These are phyloP conservation scores for Drosophila saltans DNA, from an alignment of 1,140 invertebrate genomes.

Conservation along the genomic window DNA sequence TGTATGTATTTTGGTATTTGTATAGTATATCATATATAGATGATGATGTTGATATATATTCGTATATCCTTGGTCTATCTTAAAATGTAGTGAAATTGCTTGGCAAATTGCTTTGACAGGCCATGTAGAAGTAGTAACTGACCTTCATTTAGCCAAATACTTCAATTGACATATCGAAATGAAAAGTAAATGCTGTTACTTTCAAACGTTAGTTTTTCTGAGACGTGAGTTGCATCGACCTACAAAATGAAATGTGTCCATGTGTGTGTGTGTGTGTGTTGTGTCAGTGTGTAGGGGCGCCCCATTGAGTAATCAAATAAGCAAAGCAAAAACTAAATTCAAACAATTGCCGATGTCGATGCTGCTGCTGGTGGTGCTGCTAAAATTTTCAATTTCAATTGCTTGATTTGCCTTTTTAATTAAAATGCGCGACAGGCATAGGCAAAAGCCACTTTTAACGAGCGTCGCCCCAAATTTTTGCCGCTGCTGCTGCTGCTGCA, in stretches of 20 bases:
- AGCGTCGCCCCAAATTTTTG: conserved; percentile 69
- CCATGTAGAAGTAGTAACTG: conserved; percentile 13
- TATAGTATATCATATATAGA: neutral
- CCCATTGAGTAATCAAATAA: conserved; percentile 60
- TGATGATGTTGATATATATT: conserved; percentile 21
- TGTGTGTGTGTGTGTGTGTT: neutral
- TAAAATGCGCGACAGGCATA: conserved; percentile 61
- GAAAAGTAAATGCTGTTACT: conserved; percentile 41
- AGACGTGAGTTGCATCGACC: conserved; percentile 72
- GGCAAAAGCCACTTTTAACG: conserved; percentile 46
- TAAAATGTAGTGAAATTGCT: conserved; percentile 46
- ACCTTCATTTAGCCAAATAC: conserved; percentile 48
- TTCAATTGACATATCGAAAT: conserved; percentile 51
- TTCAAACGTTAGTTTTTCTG: conserved; percentile 42
- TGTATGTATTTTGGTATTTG: neutral
- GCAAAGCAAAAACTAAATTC: conserved; percentile 43
- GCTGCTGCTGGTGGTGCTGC: conserved; percentile 30
- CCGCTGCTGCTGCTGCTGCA: conserved; percentile 37
- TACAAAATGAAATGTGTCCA: conserved; percentile 24
- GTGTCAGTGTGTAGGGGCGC: conserved; percentile 17
- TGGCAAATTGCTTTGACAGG: conserved; percentile 71
- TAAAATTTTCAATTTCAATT: conserved; percentile 64
- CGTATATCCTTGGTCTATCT: conserved; percentile 31
- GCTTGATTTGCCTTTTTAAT: conserved; percentile 52
- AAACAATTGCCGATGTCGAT: conserved; percentile 53